Evolutionary conservation across 1,140 invertebrate species (phyloP).

Genomic region (Leptinotarsa texana): DNA sequence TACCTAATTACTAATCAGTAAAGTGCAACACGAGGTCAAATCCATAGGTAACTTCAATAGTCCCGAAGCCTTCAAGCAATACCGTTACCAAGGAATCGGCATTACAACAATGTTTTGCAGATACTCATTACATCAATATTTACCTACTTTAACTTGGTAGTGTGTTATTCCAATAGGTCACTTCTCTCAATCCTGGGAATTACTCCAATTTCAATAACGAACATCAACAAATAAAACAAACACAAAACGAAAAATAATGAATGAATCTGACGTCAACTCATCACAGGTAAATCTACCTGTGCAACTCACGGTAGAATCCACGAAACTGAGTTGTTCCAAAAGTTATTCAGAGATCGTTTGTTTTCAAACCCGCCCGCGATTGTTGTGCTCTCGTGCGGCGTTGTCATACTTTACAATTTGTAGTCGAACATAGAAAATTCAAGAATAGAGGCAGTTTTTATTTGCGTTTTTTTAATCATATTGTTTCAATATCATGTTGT

Average conservation of each 20-base stretch:
- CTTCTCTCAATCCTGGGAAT: not conserved
- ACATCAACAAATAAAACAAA: not conserved
- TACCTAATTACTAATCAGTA: not conserved
- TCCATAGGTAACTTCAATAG: not conserved
- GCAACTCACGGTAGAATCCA: not conserved
- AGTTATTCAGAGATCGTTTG: slow-evolving; percentile 17
- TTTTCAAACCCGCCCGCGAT: slow-evolving; percentile 25
- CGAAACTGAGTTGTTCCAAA: slow-evolving; percentile 15
- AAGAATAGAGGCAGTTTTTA: too few species aligned
- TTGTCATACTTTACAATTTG: not conserved
- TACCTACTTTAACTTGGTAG: too few species aligned
- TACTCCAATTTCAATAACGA: not conserved
- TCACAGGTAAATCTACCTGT: slow-evolving; percentile 13
- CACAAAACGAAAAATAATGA: slow-evolving; percentile 4
- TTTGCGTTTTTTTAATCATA: too few species aligned
- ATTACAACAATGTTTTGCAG: not conserved
- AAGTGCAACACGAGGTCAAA: not conserved
- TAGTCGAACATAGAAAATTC: not conserved
- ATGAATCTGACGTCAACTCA: slow-evolving; percentile 6
- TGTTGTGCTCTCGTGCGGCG: slow-evolving; percentile 5
- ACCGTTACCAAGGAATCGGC: not conserved
- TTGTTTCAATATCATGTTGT: too few species aligned
- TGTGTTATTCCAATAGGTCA: not conserved
- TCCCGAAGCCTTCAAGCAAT: not conserved
- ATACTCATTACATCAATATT: too few species aligned